A percentile compares a stretch with the other conserved stretches of the same genome.
phyloP scores from a whole-genome alignment of 2,888 invertebrate genomes.

The Agrilus biguttatus region DNA sequence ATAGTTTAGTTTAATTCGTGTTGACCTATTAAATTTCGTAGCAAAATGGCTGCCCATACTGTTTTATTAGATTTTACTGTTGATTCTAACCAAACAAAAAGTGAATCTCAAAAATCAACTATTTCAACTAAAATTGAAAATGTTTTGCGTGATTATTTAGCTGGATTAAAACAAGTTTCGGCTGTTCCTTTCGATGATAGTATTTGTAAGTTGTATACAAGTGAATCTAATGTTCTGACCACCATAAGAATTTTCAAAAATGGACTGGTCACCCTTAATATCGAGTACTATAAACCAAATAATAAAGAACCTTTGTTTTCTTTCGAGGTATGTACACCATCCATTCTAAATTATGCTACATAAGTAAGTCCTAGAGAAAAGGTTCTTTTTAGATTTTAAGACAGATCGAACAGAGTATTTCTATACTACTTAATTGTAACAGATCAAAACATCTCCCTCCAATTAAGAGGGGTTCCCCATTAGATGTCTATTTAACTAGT shows the following conservation, averaged over 20 bases:
- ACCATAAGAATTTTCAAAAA: slow-evolving; percentile 58
- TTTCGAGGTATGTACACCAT: slow-evolving; percentile 50
- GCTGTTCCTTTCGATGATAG: slow-evolving; percentile 56
- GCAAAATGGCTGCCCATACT: slow-evolving; percentile 61
- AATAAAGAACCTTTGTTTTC: slow-evolving; percentile 56
- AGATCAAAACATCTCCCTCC: slow-evolving; percentile 70
- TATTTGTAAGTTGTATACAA: slow-evolving; percentile 53
- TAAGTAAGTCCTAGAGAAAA: not conserved
- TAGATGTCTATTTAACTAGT: slow-evolving; percentile 75
- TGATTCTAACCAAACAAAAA: slow-evolving; percentile 50
- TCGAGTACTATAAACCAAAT: slow-evolving; percentile 68
- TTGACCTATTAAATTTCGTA: too few species aligned
- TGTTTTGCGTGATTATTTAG: slow-evolving; percentile 55
- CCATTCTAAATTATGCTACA: slow-evolving; percentile 2
- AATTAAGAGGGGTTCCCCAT: slow-evolving; percentile 66
- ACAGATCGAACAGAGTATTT: slow-evolving; percentile 62
- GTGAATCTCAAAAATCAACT: slow-evolving; percentile 48
- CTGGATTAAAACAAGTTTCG: slow-evolving; percentile 52
- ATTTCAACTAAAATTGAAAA: slow-evolving; percentile 53
- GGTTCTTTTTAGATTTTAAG: slow-evolving; percentile 49
- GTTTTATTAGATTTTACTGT: slow-evolving; percentile 67
- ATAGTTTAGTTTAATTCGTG: too few species aligned
- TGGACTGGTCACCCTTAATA: slow-evolving; percentile 66
- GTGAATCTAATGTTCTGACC: slow-evolving; percentile 54
- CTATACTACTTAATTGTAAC: slow-evolving; percentile 54